phyloP scores from a whole-genome alignment of 2,888 invertebrate genomes.

The Dolomedes plantarius region DNA sequence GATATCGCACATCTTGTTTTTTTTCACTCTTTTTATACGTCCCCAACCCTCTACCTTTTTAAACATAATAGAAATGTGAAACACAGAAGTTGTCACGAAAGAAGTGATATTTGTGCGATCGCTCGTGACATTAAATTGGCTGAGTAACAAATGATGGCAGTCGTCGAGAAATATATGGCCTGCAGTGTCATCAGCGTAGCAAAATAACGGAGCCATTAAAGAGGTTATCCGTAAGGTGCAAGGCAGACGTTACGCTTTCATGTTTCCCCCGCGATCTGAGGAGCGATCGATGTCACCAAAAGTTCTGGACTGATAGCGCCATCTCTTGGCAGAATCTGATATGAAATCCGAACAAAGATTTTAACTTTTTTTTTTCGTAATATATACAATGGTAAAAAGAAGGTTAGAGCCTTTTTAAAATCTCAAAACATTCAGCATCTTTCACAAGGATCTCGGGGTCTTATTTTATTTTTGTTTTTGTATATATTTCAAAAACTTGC shows the following conservation, averaged over 20 bases:
- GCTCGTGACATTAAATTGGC: neutral
- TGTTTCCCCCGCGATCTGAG: neutral
- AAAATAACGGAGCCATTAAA: neutral
- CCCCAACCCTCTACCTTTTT: no score
- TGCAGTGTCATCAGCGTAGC: neutral
- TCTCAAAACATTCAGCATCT: no score
- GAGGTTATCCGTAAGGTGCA: neutral
- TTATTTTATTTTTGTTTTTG: no score
- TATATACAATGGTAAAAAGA: no score
- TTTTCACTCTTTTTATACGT: no score
- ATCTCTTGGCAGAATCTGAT: neutral
- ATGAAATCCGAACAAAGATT: no score
- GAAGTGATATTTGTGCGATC: neutral
- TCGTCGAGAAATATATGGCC: neutral
- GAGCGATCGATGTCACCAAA: neutral
- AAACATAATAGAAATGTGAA: neutral
- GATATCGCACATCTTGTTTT: no score
- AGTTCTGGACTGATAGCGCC: neutral
- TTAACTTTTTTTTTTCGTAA: no score
- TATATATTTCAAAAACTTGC: no score
- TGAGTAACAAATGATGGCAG: slow-evolving; percentile 1
- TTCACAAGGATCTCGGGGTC: no score
- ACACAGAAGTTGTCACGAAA: neutral
- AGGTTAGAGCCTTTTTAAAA: no score
- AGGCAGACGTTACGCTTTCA: neutral